phyloP scores from a whole-genome alignment of 2,113 vertebrate species.

The Columba livia region DNA sequence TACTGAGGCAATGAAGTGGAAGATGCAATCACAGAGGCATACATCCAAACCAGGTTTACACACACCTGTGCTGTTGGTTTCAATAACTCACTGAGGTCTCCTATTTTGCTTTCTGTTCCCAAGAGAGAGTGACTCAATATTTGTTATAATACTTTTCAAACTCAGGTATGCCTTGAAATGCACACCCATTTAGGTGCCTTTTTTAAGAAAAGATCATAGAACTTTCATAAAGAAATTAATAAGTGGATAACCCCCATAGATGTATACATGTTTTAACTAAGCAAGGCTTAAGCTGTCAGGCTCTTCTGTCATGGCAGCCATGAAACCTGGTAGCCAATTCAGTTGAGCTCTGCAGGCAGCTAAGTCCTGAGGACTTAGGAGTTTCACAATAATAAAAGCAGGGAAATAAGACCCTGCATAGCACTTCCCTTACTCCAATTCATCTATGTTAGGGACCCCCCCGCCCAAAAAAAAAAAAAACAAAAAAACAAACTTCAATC shows the following conservation, averaged over 20 bases:
- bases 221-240: background rate
- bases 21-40: background rate
- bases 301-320: background rate
- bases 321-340: background rate
- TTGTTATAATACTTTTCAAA: background rate
- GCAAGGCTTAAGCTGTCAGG: background rate
- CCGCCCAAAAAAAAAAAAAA: too few species aligned
- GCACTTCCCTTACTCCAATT: background rate
- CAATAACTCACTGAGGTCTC: background rate
- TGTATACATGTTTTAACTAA: background rate
- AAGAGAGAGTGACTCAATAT: background rate
- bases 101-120: background rate
- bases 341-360: background rate
- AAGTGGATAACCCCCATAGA: background rate
- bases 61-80: background rate
- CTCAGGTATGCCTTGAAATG: background rate
- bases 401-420: background rate
- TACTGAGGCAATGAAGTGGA: background rate
- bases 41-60: background rate
- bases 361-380: background rate
- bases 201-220: background rate
- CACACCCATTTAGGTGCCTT: fast-evolving
- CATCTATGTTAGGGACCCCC: background rate
- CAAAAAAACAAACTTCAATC: background rate
- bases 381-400: background rate